Percentiles rank a stretch among this genome's conserved stretches.
These are phyloP conservation scores for Euplagia quadripunctaria DNA, from an alignment of 2,888 invertebrate genomes.

Conservation along the genomic window DNA sequence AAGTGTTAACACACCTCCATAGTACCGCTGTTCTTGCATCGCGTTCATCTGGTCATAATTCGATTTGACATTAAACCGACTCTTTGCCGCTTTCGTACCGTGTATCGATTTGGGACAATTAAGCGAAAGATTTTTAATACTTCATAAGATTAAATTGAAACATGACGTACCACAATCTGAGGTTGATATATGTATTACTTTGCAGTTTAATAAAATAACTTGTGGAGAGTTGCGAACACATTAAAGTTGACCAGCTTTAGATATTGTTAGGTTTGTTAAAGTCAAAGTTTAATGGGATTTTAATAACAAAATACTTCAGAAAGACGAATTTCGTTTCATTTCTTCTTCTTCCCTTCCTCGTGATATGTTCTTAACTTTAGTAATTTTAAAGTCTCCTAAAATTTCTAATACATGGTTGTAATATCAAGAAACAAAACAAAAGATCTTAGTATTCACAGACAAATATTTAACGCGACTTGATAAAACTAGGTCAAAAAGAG, in stretches of 20 bases:
- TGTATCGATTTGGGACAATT: constrained; percentile 53
- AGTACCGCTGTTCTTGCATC: constrained; percentile 31
- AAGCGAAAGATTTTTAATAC: constrained; percentile 48
- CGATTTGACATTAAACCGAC: constrained; percentile 62
- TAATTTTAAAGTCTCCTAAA: too few species aligned
- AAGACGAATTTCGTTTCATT: neutral
- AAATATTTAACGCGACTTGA: too few species aligned
- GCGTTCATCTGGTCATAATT: constrained; percentile 57
- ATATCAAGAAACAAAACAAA: too few species aligned
- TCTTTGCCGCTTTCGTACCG: constrained; percentile 50
- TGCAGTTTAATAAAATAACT: neutral
- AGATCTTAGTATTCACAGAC: too few species aligned
- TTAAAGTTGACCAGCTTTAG: neutral
- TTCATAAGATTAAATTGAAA: constrained; percentile 27
- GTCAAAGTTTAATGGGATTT: neutral
- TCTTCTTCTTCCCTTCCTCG: too few species aligned
- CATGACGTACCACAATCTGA: neutral
- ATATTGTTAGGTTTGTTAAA: neutral
- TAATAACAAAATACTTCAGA: neutral
- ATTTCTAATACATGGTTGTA: too few species aligned
- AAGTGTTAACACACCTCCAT: constrained; percentile 37
- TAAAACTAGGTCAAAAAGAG: too few species aligned
- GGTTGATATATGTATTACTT: neutral
- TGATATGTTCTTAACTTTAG: neutral
- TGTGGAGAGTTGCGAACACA: neutral